Conservation (phyloP, 2,113 vertebrate species). For the Ammospiza caudacuta region DNA sequence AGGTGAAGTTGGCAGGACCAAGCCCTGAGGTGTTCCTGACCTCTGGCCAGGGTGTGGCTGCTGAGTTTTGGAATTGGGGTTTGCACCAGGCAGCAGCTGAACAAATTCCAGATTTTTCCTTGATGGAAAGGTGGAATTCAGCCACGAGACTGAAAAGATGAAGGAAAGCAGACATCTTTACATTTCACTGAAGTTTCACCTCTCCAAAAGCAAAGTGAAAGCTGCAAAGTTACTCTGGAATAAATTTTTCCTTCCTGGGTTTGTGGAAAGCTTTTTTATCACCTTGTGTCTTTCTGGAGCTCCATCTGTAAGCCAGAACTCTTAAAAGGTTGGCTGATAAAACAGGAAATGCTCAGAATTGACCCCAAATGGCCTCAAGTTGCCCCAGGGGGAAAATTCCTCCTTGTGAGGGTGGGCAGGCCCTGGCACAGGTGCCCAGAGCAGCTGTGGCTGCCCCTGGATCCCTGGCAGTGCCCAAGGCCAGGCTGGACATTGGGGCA, state of each 20-base stretch:
- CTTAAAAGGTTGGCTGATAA: background rate
- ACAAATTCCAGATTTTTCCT: background rate
- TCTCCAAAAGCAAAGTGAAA: background rate
- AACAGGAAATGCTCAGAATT: background rate
- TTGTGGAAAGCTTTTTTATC: background rate
- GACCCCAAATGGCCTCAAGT: background rate
- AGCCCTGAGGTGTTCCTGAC: accelerated
- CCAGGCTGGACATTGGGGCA: background rate
- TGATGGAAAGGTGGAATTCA: background rate
- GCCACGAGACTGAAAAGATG: accelerated
- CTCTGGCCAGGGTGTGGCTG: background rate
- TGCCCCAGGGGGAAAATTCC: background rate
- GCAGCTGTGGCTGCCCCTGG: background rate
- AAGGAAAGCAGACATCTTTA: background rate
- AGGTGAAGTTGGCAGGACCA: accelerated
- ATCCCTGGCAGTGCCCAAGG: background rate
- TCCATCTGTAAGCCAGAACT: background rate
- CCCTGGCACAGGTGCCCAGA: background rate
- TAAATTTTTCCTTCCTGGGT: background rate
- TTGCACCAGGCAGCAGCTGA: accelerated
- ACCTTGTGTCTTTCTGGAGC: background rate
- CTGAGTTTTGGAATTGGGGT: background rate
- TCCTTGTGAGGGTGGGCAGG: accelerated
- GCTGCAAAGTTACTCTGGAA: background rate
- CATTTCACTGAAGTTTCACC: background rate